Evolutionary conservation across 1,140 invertebrate genomes (phyloP).

Genomic region (Stegodyphus mimosarum): DNA sequence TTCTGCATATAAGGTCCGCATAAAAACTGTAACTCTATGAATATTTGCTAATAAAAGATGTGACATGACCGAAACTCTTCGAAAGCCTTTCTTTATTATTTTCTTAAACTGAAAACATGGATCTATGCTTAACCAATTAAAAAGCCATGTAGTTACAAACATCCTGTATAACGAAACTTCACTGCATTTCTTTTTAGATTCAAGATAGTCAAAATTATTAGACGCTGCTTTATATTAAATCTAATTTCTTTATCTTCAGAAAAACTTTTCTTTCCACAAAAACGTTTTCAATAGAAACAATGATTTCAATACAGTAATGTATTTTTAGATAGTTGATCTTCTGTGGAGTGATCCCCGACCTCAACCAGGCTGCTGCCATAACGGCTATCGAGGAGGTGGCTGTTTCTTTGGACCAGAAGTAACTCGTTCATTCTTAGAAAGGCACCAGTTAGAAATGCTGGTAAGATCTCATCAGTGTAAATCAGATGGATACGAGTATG

Average conservation of each 20-base stretch:
- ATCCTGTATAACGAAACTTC: too few relatives aligned
- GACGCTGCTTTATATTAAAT: not conserved
- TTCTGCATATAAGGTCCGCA: too few relatives aligned
- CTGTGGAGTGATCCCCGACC: conserved; percentile 91
- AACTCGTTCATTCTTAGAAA: conserved; percentile 79
- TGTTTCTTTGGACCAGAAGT: conserved; percentile 92
- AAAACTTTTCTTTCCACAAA: not conserved
- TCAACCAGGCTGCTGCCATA: conserved; percentile 76
- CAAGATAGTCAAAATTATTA: not conserved
- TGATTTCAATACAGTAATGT: too few relatives aligned
- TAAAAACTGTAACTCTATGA: too few relatives aligned
- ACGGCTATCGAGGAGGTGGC: conserved; percentile 87
- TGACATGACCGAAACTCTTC: too few relatives aligned
- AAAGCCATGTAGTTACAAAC: too few relatives aligned
- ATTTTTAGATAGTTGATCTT: conserved; percentile 82
- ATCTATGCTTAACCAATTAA: too few relatives aligned
- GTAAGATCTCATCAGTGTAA: conserved; percentile 94
- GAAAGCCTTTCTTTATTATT: too few relatives aligned
- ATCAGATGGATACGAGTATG: conserved; percentile 87
- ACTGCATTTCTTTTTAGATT: too few relatives aligned
- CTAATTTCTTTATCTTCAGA: not conserved
- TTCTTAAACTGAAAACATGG: too few relatives aligned
- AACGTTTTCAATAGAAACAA: too few relatives aligned
- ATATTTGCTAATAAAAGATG: too few relatives aligned
- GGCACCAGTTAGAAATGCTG: conserved; percentile 80